Base-by-base conservation (phyloP, 1,140 invertebrate species). In the Camponotus pennsylvanicus region DNA sequence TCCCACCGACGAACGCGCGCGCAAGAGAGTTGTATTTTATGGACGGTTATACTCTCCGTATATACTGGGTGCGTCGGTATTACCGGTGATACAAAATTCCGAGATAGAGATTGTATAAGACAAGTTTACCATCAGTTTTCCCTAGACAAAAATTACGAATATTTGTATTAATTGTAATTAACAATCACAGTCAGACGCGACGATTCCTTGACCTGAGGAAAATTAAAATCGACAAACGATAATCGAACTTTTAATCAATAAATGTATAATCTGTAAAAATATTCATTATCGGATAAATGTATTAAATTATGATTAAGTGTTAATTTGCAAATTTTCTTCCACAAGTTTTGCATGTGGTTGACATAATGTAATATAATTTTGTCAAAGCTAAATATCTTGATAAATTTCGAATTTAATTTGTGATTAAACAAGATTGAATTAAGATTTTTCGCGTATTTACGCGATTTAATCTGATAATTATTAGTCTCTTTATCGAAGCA, bases 21-120 rank as follows among this genome's bases (percentile, higher is more conserved):
- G 52, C 32, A 18, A 52, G 77, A 70, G 84, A 92, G 90, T 90
- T 91, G 89, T 93, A 92, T 93, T 93, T 93, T 93, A 93, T 91
- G 85, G 84, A 59, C 59, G 67, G 86, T 78, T 83, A 73, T 73
- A 80, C 61, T 57, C 27, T 27, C 27, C 27, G 49, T 18, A 84
- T 78, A 80, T 73, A 70, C 69, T 18, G 69, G 52, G 63, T 75
- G 57, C 69, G 6, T 71, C 70, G 32, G 88, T 32, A 76, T 52
- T 11, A 32, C 11, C 67, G 42, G 32, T 27, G 67, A 59, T 45
- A 9, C 9, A 11, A 45, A 45, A 45, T 73, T 34, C 32, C 11
- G 69, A 37, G 1, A 52, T 27, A 18, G 55, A 15, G 59, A 83
- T 49, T 34, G 61, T 42, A 21, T 21, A 49, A 21, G 79, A 75